A percentile compares a stretch with the other conserved stretches of the same genome.
Conservation (phyloP, 2,797 vertebrate genomes). For the Podarcis lilfordi region DNA sequence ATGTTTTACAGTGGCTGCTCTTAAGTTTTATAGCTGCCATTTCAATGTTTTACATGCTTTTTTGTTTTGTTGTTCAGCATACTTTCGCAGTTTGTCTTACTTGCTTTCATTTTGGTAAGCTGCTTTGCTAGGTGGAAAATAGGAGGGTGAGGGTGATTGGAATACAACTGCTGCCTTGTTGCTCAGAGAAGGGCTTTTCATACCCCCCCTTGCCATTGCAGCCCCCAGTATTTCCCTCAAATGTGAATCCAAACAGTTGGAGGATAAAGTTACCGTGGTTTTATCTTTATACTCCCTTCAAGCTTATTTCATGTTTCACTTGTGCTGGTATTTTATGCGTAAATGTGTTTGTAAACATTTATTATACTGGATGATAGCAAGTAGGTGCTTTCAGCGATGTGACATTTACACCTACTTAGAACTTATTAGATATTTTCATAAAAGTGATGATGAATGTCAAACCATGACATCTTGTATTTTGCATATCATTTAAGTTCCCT, state of each 20-base stretch:
- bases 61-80: no score
- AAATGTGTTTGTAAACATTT: conserved; percentile 62
- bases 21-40: no score
- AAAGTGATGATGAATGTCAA: conserved; percentile 53
- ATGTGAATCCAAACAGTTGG: no score
- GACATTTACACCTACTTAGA: conserved; percentile 67
- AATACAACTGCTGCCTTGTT: no score
- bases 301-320: conserved; percentile 41
- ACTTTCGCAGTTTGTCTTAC: no score
- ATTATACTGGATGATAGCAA: conserved; percentile 62
- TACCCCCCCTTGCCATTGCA: no score
- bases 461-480: conserved; percentile 62
- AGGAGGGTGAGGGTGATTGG: no score
- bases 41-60: neutral
- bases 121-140: no score
- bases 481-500: conserved; percentile 28
- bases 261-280: neutral
- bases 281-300: conserved; percentile 21
- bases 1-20: neutral
- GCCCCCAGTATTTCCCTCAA: no score
- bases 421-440: conserved; percentile 64
- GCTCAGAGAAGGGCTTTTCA: no score
- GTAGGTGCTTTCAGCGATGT: conserved; percentile 52
- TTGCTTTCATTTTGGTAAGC: no score
- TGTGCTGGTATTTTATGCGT: conserved; percentile 43